Percentiles rank a stretch among this genome's conserved stretches.
These are phyloP conservation scores for Intellagama lesueurii DNA, from an alignment of 2,797 vertebrate species.

Conservation along the genomic window DNA sequence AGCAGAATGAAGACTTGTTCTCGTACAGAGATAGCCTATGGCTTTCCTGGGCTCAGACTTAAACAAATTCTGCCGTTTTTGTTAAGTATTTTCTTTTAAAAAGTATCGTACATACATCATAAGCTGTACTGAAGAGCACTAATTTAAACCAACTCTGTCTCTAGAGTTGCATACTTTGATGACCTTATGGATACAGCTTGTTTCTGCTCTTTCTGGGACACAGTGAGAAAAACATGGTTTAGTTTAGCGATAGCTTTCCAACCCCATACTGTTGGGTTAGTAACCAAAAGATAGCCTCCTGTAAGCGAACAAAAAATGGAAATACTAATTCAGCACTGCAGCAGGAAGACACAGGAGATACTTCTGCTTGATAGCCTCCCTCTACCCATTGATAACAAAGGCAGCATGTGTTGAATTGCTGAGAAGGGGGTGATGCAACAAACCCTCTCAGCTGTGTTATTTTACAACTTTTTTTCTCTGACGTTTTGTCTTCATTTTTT, in stretches of 20 bases:
- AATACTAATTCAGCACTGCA: neutral
- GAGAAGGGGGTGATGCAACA: neutral
- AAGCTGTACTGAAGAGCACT: neutral
- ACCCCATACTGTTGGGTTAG: neutral
- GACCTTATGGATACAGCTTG: neutral
- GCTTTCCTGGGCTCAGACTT: neutral
- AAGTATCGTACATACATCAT: neutral
- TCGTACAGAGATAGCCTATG: neutral
- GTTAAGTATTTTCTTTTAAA: neutral
- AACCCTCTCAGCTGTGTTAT: neutral
- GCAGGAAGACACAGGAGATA: neutral
- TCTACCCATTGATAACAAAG: neutral
- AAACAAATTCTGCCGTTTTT: neutral
- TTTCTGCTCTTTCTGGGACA: neutral
- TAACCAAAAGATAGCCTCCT: neutral
- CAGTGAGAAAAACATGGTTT: constrained; percentile 6
- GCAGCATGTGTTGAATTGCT: neutral
- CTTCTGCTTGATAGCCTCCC: neutral
- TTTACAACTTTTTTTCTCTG: neutral
- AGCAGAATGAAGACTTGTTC: neutral
- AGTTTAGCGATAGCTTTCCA: neutral
- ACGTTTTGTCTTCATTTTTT: constrained; percentile 3
- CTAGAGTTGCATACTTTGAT: neutral
- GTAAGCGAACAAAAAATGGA: neutral
- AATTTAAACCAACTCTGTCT: neutral